A percentile compares a stretch with the other conserved stretches of the same genome.
Evolutionary conservation across 1,140 invertebrate species (phyloP).

Genomic region (Drosophila orena): DNA sequence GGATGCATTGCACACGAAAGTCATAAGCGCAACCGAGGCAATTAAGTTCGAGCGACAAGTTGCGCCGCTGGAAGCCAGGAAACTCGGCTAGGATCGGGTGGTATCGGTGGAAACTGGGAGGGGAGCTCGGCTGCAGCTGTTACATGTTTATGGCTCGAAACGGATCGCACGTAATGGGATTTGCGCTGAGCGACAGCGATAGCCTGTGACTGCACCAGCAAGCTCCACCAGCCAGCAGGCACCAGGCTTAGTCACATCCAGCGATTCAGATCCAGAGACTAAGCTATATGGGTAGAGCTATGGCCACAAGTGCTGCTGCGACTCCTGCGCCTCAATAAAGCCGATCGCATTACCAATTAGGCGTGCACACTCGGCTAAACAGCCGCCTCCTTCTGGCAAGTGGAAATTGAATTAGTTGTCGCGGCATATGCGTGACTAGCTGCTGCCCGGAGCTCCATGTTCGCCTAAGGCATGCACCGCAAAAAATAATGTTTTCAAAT

Average conservation of each 20-base stretch:
- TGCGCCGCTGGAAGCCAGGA: constrained; percentile 78
- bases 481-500: too few relatives aligned
- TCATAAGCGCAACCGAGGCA: constrained; percentile 80
- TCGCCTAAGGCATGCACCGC: constrained; percentile 1
- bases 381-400: constrained; percentile 66
- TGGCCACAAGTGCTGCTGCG: constrained; percentile 22
- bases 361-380: constrained; percentile 81
- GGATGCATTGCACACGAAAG: constrained; percentile 81
- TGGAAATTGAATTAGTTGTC: constrained; percentile 83
- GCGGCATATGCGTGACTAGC: constrained; percentile 78
- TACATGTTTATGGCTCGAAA: constrained; percentile 82
- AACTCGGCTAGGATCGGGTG: constrained; percentile 31
- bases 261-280: constrained; percentile 8
- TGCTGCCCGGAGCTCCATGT: constrained; percentile 14
- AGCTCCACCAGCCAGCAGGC: constrained; percentile 9
- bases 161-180: constrained; percentile 83
- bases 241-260: constrained; percentile 3
- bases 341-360: constrained; percentile 83
- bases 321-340: constrained; percentile 75
- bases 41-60: constrained; percentile 83
- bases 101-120: constrained; percentile 14
- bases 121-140: constrained; percentile 54
- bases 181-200: constrained; percentile 80
- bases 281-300: constrained; percentile 9
- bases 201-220: constrained; percentile 56